Evolutionary conservation across 2,113 vertebrate genomes (phyloP).

Genomic region (Microtus ochrogaster): DNA sequence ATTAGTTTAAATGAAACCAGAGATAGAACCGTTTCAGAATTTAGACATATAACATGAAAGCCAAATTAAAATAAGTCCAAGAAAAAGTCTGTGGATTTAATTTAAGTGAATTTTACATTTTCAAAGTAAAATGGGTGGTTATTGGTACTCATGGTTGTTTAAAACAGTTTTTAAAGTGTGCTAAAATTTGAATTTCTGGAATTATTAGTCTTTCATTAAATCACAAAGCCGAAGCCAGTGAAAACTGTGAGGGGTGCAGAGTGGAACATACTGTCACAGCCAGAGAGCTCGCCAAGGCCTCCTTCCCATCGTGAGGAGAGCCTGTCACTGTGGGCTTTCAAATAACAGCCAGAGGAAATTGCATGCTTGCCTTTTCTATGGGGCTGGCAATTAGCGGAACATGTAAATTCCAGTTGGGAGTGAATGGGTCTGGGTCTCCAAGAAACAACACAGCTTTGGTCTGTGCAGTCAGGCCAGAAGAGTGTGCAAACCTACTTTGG

Average conservation of each 20-base stretch:
- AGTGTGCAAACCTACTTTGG: slow-evolving; percentile 21
- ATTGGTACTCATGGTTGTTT: slow-evolving; percentile 58
- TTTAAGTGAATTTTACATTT: slow-evolving; percentile 69
- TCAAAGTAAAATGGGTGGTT: slow-evolving; percentile 55
- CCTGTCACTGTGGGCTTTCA: slow-evolving; percentile 79
- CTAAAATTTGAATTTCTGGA: slow-evolving; percentile 76
- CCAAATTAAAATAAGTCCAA: slow-evolving; percentile 79
- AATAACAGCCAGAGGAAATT: slow-evolving; percentile 85
- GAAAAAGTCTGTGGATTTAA: slow-evolving; percentile 75
- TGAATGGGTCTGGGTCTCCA: slow-evolving; percentile 55
- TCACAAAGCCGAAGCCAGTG: slow-evolving; percentile 53
- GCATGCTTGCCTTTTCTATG: slow-evolving; percentile 76
- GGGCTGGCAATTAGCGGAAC: slow-evolving; percentile 79
- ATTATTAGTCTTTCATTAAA: slow-evolving; percentile 77
- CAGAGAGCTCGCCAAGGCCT: slow-evolving; percentile 46
- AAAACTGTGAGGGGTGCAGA: slow-evolving; percentile 52
- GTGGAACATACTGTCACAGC: background rate
- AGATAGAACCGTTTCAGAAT: slow-evolving; percentile 70
- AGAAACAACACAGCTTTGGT: slow-evolving; percentile 75
- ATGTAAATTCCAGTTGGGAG: slow-evolving; percentile 79
- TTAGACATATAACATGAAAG: slow-evolving; percentile 73
- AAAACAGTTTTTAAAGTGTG: slow-evolving; percentile 61
- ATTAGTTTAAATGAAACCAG: slow-evolving; percentile 75
- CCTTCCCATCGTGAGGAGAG: slow-evolving; percentile 67
- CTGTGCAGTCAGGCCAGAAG: background rate